phyloP scores from a whole-genome alignment of 2,888 invertebrate genomes.

The Villa cingulata region DNA sequence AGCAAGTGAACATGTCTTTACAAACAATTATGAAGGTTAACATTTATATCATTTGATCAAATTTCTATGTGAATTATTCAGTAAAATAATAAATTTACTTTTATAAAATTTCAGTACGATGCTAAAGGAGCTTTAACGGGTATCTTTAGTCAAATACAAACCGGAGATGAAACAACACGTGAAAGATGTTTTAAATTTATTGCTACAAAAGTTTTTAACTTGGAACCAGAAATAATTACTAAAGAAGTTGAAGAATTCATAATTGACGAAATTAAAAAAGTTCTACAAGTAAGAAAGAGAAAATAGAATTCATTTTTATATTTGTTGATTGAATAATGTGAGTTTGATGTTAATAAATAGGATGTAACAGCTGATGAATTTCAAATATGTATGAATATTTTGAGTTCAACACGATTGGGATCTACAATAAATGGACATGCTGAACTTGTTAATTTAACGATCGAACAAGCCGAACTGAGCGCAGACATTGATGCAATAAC shows the following conservation, averaged over 20 bases:
- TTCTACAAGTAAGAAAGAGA: conserved; percentile 50
- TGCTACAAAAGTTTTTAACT: conserved; percentile 63
- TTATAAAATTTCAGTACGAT: conserved; percentile 20
- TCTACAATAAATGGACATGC: conserved; percentile 73
- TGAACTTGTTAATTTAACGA: conserved; percentile 72
- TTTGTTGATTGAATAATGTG: too few relatives aligned
- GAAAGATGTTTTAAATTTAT: conserved; percentile 82
- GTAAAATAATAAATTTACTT: background rate
- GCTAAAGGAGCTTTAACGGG: conserved; percentile 47
- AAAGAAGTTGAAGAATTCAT: conserved; percentile 77
- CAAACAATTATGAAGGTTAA: conserved; percentile 40
- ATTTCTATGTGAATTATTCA: background rate
- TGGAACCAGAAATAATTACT: conserved; percentile 63
- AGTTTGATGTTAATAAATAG: conserved; percentile 30
- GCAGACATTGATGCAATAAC: conserved; percentile 40
- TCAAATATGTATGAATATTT: conserved; percentile 71
- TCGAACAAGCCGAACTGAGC: conserved; percentile 74
- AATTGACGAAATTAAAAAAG: conserved; percentile 72
- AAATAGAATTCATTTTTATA: background rate
- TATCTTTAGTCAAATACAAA: conserved; percentile 53
- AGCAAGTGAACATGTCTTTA: conserved; percentile 70
- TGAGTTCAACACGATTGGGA: conserved; percentile 68
- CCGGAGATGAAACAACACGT: conserved; percentile 60
- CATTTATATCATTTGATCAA: background rate
- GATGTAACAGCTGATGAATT: conserved; percentile 89